A percentile compares a stretch with the other conserved stretches of the same genome.
These are phyloP conservation scores for Atta colombica DNA, from an alignment of 1,140 invertebrate genomes.

Conservation along the genomic window DNA sequence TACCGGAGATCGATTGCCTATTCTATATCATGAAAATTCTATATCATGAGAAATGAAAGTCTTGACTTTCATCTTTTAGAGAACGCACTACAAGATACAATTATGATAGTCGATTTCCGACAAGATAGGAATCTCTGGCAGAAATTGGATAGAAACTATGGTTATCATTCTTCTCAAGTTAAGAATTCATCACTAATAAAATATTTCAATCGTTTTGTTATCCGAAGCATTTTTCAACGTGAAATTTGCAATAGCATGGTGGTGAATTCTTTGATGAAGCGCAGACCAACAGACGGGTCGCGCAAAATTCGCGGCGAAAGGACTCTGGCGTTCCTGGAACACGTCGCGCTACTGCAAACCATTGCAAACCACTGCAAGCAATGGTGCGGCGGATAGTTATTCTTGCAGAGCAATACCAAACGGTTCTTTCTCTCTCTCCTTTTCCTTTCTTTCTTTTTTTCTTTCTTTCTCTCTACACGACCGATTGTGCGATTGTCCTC, in stretches of 20 bases:
- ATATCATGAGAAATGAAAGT: no score
- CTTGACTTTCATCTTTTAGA: no score
- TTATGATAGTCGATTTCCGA: no score
- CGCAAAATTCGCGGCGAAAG: constrained; percentile 62
- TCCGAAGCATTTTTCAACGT: background rate
- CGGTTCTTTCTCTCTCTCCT: constrained; percentile 2
- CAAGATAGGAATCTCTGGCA: no score
- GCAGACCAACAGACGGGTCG: background rate
- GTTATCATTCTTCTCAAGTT: background rate
- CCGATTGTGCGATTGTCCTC: constrained; percentile 70
- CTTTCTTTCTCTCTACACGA: background rate
- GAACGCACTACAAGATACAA: no score
- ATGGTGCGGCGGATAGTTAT: constrained; percentile 51
- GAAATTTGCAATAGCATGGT: background rate
- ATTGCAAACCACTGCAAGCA: no score
- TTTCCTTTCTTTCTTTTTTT: background rate
- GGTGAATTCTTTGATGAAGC: constrained; percentile 15
- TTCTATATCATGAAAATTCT: no score
- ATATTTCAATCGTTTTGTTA: background rate
- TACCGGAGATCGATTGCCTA: no score
- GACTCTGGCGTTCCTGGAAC: constrained; percentile 63
- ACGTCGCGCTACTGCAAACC: no score
- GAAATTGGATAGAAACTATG: no score
- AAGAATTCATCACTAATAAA: background rate
- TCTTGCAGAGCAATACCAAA: constrained; percentile 67